These are phyloP conservation scores for Nebria salina DNA, from an alignment of 2,888 invertebrate genomes.

Conservation along the genomic window DNA sequence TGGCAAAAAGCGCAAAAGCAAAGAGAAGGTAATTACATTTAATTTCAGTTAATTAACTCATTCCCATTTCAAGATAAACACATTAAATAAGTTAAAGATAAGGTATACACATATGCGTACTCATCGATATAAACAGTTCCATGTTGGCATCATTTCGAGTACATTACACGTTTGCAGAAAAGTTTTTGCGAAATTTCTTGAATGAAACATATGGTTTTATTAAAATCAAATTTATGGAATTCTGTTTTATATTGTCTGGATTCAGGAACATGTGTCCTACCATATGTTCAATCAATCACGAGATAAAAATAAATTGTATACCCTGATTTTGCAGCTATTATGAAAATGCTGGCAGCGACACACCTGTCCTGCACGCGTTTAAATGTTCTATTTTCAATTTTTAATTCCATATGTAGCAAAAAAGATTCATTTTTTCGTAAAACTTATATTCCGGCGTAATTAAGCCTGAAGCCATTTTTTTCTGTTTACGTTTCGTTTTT, in stretches of 20 bases:
- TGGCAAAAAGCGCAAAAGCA: conserved; percentile 75
- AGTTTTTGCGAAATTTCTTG: not conserved
- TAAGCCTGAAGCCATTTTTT: too few relatives aligned
- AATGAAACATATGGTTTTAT: conserved; percentile 7
- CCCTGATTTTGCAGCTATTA: conserved; percentile 43
- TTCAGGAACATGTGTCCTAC: conserved; percentile 26
- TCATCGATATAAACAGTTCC: not conserved
- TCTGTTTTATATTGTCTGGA: conserved; percentile 22
- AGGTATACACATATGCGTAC: not conserved
- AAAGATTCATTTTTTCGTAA: too few relatives aligned
- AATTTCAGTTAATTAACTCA: conserved; percentile 23
- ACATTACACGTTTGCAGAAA: conserved; percentile 7
- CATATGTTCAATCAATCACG: conserved; percentile 39
- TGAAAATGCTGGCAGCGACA: conserved; percentile 31
- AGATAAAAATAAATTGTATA: conserved; percentile 45
- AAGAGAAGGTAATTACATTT: conserved; percentile 70
- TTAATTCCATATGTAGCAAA: not conserved
- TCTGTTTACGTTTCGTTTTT: too few relatives aligned
- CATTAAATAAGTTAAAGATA: too few relatives aligned
- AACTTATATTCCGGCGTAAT: too few relatives aligned
- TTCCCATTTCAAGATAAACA: not conserved
- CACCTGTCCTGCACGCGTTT: not conserved
- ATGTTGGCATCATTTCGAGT: not conserved
- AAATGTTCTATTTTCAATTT: conserved; percentile 15
- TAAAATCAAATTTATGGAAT: not conserved